Base-by-base conservation (phyloP, 1,140 invertebrate species). In the Fopius arisanus region DNA sequence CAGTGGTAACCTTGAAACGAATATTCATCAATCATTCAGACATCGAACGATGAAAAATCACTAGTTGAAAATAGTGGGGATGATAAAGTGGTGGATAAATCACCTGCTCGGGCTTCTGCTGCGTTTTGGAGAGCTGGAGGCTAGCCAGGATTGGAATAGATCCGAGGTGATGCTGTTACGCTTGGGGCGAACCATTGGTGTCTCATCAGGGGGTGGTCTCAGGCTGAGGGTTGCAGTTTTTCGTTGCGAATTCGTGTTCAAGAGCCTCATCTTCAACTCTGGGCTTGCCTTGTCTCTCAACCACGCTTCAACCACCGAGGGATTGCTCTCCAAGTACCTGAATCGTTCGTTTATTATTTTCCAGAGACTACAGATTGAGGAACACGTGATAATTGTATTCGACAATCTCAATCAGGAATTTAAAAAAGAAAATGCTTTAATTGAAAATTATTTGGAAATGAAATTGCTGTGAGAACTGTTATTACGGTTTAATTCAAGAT, bases 151-250 rank as follows among this genome's bases (percentile, higher is more conserved):
- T 80, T 96, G 94, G 83, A 96, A 95, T 48, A 96, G 88, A 81
- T 96, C 95, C 59, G 93, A 94, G 6, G 94, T 95, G 37, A 96
- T 93, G 51, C 94, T 96, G 71, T 94, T 94, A 54, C 93, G 90
- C 74, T 88, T 88, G 37, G 77, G 81, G 26, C 80, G 75, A 14
- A 65, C 79, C 9, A 84, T 69, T 9, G 81, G 40, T 12, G 67
- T 78, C 67, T 83, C 82, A 68, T 92, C 91, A 7, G 90, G 89
- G 48, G 21, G 21, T 1, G 48, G 21, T 14, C 89, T 81, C 21
- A 84, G 70, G 72, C 77, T 86, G 0, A 88, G 85, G 31, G 85
- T 84, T n/a, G 87, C 84, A 5, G 89, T 88, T 70, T 83, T 86
- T 21, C 84, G 85, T 4, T 70, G 70, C 1, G 80, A 21, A 54